Conservation (phyloP, 1,140 invertebrate genomes). For the Camponotus vicinus region DNA sequence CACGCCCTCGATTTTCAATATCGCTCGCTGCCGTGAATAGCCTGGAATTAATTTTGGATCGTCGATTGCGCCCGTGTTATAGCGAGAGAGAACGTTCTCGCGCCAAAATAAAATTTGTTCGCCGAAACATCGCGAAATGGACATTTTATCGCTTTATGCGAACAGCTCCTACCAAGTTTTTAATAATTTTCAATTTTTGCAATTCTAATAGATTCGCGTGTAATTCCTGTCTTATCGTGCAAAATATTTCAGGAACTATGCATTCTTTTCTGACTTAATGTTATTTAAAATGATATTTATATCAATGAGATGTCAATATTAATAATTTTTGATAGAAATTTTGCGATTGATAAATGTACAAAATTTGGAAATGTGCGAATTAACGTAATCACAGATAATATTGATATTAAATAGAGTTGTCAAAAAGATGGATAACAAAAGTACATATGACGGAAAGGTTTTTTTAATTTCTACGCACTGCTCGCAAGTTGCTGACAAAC, state of each 20-base stretch:
- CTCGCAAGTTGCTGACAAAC: neutral
- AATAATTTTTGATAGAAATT: neutral
- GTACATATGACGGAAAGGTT: slow-evolving; percentile 14
- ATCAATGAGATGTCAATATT: neutral
- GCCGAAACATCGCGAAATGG: slow-evolving; percentile 13
- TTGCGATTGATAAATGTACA: neutral
- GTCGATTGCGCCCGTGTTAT: slow-evolving; percentile 21
- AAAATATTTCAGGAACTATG: neutral
- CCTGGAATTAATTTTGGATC: slow-evolving; percentile 39
- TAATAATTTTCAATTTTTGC: neutral
- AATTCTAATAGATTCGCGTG: neutral
- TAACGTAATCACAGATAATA: neutral
- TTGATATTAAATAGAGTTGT: neutral
- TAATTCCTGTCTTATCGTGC: neutral
- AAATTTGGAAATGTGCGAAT: neutral
- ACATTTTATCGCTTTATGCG: neutral
- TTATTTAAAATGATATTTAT: neutral
- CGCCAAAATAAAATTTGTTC: slow-evolving; percentile 31
- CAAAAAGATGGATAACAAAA: neutral
- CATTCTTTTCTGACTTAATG: neutral
- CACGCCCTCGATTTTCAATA: slow-evolving; percentile 52
- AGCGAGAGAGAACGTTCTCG: slow-evolving; percentile 22
- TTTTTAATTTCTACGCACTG: slow-evolving; percentile 39
- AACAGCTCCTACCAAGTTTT: neutral
- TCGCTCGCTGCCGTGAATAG: slow-evolving; percentile 24